Conservation (phyloP, 2,797 vertebrate species). For the Catostomus latipinnis region DNA sequence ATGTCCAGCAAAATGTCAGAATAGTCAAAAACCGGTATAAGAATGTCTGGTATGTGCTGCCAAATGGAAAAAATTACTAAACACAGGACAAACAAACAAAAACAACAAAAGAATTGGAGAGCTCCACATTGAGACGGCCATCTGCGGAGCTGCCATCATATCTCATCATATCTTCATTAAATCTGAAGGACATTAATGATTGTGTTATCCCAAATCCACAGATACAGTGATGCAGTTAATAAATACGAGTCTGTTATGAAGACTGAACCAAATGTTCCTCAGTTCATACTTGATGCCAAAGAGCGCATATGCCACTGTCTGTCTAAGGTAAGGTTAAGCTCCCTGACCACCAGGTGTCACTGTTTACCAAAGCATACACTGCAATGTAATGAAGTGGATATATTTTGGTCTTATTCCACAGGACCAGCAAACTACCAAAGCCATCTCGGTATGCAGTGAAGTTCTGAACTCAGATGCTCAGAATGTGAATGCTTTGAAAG, state of each 20-base stretch:
- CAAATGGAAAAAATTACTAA: no score
- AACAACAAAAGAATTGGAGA: no score
- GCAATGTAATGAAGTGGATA: constrained; percentile 1
- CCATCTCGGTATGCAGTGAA: constrained; percentile 86
- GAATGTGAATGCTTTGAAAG: constrained; percentile 89
- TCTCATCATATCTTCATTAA: no score
- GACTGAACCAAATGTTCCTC: constrained; percentile 84
- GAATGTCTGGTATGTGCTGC: no score
- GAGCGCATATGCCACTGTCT: constrained; percentile 94
- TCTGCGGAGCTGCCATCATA: no score
- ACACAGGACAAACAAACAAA: no score
- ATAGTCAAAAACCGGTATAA: no score
- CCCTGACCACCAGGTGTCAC: constrained; percentile 19
- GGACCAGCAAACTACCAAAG: constrained; percentile 85
- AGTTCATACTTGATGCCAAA: constrained; percentile 86
- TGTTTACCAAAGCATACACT: background rate
- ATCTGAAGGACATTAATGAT: background rate
- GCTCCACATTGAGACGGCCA: no score
- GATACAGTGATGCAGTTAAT: constrained; percentile 88
- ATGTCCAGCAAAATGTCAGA: no score
- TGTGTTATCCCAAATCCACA: constrained; percentile 55
- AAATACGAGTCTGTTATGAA: constrained; percentile 92
- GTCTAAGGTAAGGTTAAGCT: constrained; percentile 79
- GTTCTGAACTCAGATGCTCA: constrained; percentile 83
- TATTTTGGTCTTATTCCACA: constrained; percentile 62